A percentile compares a stretch with the other conserved stretches of the same genome.
Evolutionary conservation across 2,113 vertebrate species (phyloP).

Genomic region (Gymnobelideus leadbeateri): DNA sequence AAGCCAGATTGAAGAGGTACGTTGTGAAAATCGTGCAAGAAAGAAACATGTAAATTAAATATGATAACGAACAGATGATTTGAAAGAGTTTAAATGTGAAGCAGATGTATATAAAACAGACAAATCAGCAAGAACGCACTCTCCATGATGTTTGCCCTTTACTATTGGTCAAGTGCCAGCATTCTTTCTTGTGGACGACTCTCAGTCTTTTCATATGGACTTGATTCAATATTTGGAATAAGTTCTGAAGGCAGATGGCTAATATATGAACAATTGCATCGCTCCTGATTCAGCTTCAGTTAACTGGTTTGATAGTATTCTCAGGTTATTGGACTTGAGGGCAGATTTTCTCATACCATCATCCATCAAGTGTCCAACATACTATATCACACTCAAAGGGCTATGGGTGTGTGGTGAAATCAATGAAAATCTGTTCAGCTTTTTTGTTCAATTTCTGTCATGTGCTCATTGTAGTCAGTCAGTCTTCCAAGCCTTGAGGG

Average conservation of each 20-base stretch:
- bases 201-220: background rate
- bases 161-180: background rate
- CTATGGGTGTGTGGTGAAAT: background rate
- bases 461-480: background rate
- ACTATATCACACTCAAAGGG: background rate
- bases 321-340: background rate
- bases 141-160: background rate
- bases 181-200: background rate
- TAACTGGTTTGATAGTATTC: background rate
- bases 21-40: background rate
- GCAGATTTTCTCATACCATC: background rate
- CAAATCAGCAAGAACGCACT: background rate
- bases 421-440: background rate
- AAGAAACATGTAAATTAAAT: background rate
- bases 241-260: background rate
- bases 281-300: background rate
- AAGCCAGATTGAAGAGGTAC: background rate
- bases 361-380: background rate
- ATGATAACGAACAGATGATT: background rate
- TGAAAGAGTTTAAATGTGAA: background rate
- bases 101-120: background rate
- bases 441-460: background rate
- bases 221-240: background rate
- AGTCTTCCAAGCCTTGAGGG: background rate
- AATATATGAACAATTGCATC: background rate